Conservation (phyloP, 2,113 vertebrate species). For the Scophthalmus maximus region DNA sequence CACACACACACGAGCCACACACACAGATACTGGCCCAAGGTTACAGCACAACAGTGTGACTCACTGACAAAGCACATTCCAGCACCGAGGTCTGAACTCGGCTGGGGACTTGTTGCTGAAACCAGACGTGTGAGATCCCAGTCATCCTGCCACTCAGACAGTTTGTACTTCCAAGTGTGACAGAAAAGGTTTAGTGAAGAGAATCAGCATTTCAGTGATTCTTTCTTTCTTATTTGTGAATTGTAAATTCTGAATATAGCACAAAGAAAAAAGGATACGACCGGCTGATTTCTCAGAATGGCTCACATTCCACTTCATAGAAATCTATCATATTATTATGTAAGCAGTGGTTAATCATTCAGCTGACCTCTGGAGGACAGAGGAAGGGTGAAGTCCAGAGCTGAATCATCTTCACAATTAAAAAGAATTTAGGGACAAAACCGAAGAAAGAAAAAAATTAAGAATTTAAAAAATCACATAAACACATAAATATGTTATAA, state of each 20-base stretch:
- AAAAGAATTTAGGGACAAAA: too few species aligned
- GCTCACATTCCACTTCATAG: constrained; percentile 10
- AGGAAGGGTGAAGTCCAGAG: constrained; percentile 53
- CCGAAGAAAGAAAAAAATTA: constrained; percentile 26
- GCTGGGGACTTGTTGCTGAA: constrained; percentile 50
- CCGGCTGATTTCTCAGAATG: constrained; percentile 33
- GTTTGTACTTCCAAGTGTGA: constrained; percentile 9
- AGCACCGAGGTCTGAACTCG: constrained; percentile 31
- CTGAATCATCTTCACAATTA: constrained; percentile 35
- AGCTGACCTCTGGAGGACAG: constrained; percentile 28
- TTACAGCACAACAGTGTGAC: constrained; percentile 58
- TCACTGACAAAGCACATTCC: constrained; percentile 72
- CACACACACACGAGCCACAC: constrained; percentile 23
- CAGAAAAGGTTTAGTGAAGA: background rate
- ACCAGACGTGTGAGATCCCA: constrained; percentile 31
- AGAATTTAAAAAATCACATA: constrained; percentile 21
- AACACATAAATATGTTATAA: too few species aligned
- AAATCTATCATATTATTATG: constrained; percentile 45
- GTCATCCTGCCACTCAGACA: constrained; percentile 16
- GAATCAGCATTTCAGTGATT: background rate
- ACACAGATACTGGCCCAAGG: constrained; percentile 40
- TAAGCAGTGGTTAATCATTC: constrained; percentile 67
- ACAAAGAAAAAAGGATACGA: too few species aligned
- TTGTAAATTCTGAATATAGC: too few species aligned
- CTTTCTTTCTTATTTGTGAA: too few species aligned